These are phyloP conservation scores for Erebia aethiops DNA, from an alignment of 2,888 invertebrate species.

Conservation along the genomic window DNA sequence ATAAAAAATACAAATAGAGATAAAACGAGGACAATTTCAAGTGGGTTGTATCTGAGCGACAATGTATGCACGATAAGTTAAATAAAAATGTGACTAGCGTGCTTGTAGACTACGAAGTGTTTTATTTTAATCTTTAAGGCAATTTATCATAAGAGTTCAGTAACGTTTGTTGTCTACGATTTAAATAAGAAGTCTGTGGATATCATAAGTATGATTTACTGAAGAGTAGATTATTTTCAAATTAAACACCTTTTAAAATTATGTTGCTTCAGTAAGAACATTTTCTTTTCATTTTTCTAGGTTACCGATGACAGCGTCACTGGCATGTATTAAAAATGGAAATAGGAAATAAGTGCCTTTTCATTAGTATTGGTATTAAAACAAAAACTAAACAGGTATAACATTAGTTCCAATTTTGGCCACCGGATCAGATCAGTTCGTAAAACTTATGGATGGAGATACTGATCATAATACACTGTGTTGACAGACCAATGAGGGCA, in stretches of 20 bases:
- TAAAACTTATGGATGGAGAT: neutral
- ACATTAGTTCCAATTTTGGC: too few relatives aligned
- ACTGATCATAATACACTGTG: slow-evolving; percentile 5
- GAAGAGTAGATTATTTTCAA: too few relatives aligned
- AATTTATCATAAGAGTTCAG: neutral
- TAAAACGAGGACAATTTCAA: neutral
- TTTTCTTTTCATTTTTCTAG: too few relatives aligned
- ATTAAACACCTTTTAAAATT: too few relatives aligned
- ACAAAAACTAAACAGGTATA: too few relatives aligned
- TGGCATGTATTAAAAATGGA: too few relatives aligned
- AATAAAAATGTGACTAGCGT: neutral
- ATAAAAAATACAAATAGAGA: neutral
- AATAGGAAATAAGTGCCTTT: too few relatives aligned
- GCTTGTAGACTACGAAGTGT: neutral
- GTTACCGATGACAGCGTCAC: too few relatives aligned
- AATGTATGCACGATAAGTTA: slow-evolving; percentile 2
- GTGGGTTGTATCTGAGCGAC: neutral
- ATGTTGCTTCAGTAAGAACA: too few relatives aligned
- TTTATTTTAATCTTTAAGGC: neutral
- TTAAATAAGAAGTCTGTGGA: neutral
- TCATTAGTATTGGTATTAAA: too few relatives aligned
- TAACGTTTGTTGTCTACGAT: neutral
- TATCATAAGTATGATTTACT: too few relatives aligned
- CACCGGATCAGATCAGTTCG: too few relatives aligned
- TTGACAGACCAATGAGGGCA: slow-evolving; percentile 12